Percentiles rank a stretch among this genome's conserved stretches.
Evolutionary conservation across 2,113 vertebrate species (phyloP).

Genomic region (Aix galericulata): DNA sequence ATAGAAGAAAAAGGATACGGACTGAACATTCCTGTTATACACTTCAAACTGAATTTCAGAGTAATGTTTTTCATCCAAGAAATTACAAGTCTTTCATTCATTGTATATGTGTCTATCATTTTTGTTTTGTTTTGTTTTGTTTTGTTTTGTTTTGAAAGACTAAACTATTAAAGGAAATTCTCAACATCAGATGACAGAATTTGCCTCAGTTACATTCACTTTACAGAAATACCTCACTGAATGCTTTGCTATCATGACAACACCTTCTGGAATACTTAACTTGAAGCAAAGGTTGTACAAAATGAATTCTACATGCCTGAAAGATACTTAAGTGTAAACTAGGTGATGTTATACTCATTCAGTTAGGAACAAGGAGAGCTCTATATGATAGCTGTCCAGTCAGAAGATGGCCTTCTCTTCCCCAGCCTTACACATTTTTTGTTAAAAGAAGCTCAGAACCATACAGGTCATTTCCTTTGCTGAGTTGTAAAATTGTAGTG

Average conservation of each 20-base stretch:
- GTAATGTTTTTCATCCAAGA: background rate
- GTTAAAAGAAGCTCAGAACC: background rate
- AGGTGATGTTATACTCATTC: background rate
- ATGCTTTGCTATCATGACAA: background rate
- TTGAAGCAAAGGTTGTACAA: background rate
- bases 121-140: background rate
- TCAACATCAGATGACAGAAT: background rate
- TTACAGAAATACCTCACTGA: background rate
- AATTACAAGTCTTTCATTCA: background rate
- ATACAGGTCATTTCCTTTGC: background rate
- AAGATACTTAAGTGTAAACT: background rate
- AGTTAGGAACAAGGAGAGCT: background rate
- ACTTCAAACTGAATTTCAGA: background rate
- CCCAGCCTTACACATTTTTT: background rate
- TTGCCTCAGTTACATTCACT: background rate
- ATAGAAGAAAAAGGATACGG: background rate
- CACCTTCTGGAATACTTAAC: background rate
- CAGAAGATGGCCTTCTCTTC: background rate
- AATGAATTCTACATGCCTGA: background rate
- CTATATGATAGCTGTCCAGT: background rate
- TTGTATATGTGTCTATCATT: background rate
- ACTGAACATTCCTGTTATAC: background rate
- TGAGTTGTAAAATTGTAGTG: background rate
- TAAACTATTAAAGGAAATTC: background rate
- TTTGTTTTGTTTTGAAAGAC: background rate